Evolutionary conservation across 2,888 invertebrate genomes (phyloP), one percentile per base, ranked within the genome.

Genomic region (Buathra laborator): DNA sequence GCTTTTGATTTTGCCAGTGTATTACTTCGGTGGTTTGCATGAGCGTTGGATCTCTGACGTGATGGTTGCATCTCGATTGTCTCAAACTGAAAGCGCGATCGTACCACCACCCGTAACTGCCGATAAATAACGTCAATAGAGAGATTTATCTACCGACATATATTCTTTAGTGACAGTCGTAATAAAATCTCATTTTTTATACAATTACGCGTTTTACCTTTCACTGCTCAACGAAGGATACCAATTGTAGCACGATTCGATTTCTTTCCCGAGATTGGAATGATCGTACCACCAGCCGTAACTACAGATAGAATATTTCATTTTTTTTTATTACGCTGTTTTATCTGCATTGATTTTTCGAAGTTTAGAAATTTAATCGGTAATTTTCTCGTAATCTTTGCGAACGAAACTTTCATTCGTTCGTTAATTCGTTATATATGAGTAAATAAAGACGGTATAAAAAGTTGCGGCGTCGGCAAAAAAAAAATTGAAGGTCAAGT

Each of bases 51-150:
- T 92, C 92, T 67, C 86, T 90, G 75, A 89, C 91, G 59, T 89
- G 91, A 71, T 90, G 90, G 84, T 92, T 88, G 43, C 91, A 89
- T 51, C 88, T 86, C 10, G 87, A 71, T 84, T 90, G 89, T 51
- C 87, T 89, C 5, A 90, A 89, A 3, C 85, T 88, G 67, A 91
- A 90, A 4, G 90, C 89, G 53, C 74, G 88, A 72, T 90, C 90
- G 83, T 92, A 90, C 92, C 92, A 93, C 92, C 92, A 92, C 6
- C 92, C 92, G 59, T 93, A 92, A 10, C 92, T 93, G 82, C n/a
- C 86, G 86, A 66, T 51, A 37, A 48, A 46, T 16, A 53, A 53
- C 16, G 10, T 19, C 19, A 16, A 19, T 19, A 19, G 2, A 10
- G 19, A 53, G 1, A 53, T 19, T 19, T 2, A 9, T 19, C 16